Conservation (phyloP, 2,797 vertebrate species). For the Pampus argenteus region DNA sequence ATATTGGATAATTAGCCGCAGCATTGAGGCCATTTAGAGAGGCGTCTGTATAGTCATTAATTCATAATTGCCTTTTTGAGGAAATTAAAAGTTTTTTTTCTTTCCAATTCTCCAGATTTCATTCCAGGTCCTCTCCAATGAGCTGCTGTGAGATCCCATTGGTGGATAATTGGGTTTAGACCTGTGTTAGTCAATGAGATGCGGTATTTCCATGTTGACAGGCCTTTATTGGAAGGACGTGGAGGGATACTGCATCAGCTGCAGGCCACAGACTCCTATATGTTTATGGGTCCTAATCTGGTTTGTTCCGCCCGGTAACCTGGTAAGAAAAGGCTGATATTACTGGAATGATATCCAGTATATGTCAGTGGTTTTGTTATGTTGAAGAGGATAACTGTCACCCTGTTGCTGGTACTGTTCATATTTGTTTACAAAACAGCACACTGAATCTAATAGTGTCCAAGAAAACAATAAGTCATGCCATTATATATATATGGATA, state of each 20-base stretch:
- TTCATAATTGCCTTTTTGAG: slow-evolving; percentile 42
- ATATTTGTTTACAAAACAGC: not conserved
- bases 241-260: slow-evolving; percentile 13
- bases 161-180: slow-evolving; percentile 24
- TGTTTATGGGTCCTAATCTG: slow-evolving; percentile 38
- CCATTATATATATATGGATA: not conserved
- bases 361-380: not conserved
- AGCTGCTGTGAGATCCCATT: not conserved
- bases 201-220: slow-evolving; percentile 41
- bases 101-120: slow-evolving; percentile 23
- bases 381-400: not conserved
- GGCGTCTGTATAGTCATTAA: slow-evolving; percentile 20
- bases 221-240: slow-evolving; percentile 10
- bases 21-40: slow-evolving; percentile 64
- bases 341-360: slow-evolving; percentile 28
- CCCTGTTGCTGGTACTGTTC: not conserved
- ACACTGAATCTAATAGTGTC: not conserved
- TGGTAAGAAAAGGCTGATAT: slow-evolving; percentile 11
- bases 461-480: not conserved
- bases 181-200: slow-evolving; percentile 13
- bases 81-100: slow-evolving; percentile 56
- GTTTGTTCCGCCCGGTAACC: slow-evolving; percentile 37
- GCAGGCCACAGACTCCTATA: slow-evolving; percentile 6
- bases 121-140: slow-evolving; percentile 4
- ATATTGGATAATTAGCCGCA: slow-evolving; percentile 74